A percentile compares a stretch with the other conserved stretches of the same genome.
Evolutionary conservation across 2,888 invertebrate genomes (phyloP).

Genomic region (Hemaris fuciformis): DNA sequence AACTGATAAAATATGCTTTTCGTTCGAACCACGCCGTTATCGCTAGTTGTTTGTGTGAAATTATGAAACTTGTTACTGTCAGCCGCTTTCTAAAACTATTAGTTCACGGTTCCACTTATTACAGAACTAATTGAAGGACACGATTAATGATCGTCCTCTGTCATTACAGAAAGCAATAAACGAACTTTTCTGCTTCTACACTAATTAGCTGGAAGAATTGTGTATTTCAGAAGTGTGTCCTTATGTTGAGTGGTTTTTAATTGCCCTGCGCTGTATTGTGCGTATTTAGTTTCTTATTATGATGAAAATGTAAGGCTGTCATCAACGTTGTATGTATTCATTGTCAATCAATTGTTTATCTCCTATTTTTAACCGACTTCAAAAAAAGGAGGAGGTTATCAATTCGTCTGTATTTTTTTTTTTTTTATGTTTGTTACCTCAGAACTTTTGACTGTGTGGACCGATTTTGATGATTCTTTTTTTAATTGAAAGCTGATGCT

Average conservation of each 20-base stretch:
- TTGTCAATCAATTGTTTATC: no score
- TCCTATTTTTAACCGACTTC: no score
- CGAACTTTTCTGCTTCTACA: background rate
- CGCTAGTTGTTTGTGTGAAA: conserved; percentile 53
- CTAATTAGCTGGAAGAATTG: background rate
- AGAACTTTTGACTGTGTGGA: no score
- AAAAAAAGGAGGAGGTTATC: no score
- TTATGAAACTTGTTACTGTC: conserved; percentile 38
- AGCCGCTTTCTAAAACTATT: conserved; percentile 4
- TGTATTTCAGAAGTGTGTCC: background rate
- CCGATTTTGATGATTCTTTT: no score
- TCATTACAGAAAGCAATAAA: conserved; percentile 10
- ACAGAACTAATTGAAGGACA: background rate
- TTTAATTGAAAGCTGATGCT: no score
- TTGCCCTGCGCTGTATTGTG: no score
- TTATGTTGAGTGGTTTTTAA: background rate
- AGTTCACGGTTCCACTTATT: conserved; percentile 8
- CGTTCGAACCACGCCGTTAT: conserved; percentile 50
- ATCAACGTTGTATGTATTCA: no score
- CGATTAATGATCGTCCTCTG: conserved; percentile 12
- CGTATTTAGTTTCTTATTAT: no score
- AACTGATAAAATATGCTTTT: conserved; percentile 74
- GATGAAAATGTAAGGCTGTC: no score
- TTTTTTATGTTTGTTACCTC: no score
- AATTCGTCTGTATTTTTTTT: no score